A percentile compares a stretch with the other conserved stretches of the same genome.
These are phyloP conservation scores for Mastacembelus armatus DNA, from an alignment of 2,797 vertebrate species.

Conservation along the genomic window DNA sequence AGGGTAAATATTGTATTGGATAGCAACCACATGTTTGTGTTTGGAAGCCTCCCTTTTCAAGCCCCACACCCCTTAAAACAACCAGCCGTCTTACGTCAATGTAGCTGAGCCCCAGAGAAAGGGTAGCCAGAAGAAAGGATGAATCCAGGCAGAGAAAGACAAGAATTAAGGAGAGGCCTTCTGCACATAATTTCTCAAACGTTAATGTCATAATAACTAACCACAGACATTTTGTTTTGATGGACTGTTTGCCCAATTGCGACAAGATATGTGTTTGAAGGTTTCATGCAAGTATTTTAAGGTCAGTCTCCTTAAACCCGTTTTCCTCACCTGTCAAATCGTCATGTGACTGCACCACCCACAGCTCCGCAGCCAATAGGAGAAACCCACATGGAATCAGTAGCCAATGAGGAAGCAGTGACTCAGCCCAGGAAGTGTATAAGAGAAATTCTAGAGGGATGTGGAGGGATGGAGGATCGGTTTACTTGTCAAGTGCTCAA, in stretches of 20 bases:
- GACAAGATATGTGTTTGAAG: neutral
- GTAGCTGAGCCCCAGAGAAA: slow-evolving; percentile 38
- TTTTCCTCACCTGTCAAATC: slow-evolving; percentile 25
- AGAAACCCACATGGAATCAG: slow-evolving; percentile 3
- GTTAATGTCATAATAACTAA: neutral
- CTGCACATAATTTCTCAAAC: slow-evolving; percentile 13
- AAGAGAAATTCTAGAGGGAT: slow-evolving; percentile 10
- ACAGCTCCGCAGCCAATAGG: slow-evolving; percentile 29
- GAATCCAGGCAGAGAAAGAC: slow-evolving; percentile 23
- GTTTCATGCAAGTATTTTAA: slow-evolving; percentile 3
- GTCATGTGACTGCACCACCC: neutral
- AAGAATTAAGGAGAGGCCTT: slow-evolving; percentile 36
- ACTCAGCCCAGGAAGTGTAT: slow-evolving; percentile 19
- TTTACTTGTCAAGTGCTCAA: neutral
- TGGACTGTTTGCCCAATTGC: neutral
- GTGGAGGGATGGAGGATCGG: neutral
- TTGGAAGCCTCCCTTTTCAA: slow-evolving; percentile 61
- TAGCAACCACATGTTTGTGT: slow-evolving; percentile 69
- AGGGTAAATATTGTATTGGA: slow-evolving; percentile 62
- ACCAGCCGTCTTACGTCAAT: slow-evolving; percentile 54
- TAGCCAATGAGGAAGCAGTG: slow-evolving; percentile 21
- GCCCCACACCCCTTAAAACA: slow-evolving; percentile 73
- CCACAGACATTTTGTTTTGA: slow-evolving; percentile 10
- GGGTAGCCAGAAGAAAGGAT: slow-evolving; percentile 21
- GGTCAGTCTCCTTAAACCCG: neutral